Evolutionary conservation across 2,888 invertebrate genomes (phyloP).

Genomic region (Prenolepis imparis): DNA sequence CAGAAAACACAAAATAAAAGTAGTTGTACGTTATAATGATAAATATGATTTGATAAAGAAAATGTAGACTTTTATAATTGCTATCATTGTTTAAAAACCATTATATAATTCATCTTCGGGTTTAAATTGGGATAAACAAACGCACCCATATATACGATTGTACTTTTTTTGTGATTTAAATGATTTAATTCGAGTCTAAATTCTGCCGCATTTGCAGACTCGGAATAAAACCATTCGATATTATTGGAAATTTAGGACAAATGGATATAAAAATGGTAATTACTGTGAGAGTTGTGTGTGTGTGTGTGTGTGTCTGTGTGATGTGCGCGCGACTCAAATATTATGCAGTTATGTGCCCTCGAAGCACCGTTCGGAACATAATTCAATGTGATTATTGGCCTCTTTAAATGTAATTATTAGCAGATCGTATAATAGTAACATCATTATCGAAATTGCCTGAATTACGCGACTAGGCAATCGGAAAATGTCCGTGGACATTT

Average conservation of each 20-base stretch:
- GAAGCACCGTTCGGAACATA: not conserved
- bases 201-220: not conserved
- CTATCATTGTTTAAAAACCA: not conserved
- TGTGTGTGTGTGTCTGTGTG: not conserved
- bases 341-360: slow-evolving; percentile 30
- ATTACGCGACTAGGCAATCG: slow-evolving; percentile 22
- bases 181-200: not conserved
- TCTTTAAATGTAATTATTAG: slow-evolving; percentile 47
- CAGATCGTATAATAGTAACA: slow-evolving; percentile 30
- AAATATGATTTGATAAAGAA: not conserved
- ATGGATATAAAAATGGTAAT: slow-evolving; percentile 41
- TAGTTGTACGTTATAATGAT: not conserved
- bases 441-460: slow-evolving; percentile 40
- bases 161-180: not conserved
- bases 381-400: slow-evolving; percentile 37
- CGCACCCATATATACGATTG: not conserved
- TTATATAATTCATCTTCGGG: not conserved
- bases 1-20: not conserved
- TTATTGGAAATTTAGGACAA: slow-evolving; percentile 27
- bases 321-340: not conserved
- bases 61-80: not conserved
- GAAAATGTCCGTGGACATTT: slow-evolving; percentile 25
- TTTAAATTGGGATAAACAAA: not conserved
- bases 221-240: slow-evolving; percentile 36
- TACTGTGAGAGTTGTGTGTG: not conserved